phyloP scores from a whole-genome alignment of 2,888 invertebrate species.

The Globia sparganii region DNA sequence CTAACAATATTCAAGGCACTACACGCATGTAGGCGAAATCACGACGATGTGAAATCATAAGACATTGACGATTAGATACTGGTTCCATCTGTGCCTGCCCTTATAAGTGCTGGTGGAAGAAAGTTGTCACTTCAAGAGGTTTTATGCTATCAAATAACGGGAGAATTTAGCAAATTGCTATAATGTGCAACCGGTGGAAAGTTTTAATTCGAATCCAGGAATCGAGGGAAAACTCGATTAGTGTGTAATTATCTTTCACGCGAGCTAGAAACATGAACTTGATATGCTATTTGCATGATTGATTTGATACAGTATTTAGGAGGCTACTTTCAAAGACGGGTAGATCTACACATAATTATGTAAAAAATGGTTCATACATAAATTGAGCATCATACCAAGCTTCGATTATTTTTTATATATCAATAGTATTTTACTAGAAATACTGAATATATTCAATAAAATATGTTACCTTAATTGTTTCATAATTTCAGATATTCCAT shows the following conservation, averaged over 20 bases:
- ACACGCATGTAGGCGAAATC: constrained; percentile 36
- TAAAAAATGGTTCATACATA: not conserved
- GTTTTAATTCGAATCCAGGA: constrained; percentile 49
- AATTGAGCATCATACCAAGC: not conserved
- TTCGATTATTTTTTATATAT: not conserved
- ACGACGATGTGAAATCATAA: constrained; percentile 20
- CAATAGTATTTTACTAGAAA: not conserved
- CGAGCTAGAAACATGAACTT: constrained; percentile 33
- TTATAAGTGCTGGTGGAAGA: constrained; percentile 26
- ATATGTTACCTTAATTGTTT: not conserved
- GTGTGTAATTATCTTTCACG: constrained; percentile 48
- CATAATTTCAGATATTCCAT: not conserved
- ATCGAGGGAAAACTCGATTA: constrained; percentile 41
- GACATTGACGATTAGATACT: constrained; percentile 30
- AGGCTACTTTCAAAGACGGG: not conserved
- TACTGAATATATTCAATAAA: not conserved
- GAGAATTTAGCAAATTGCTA: constrained; percentile 13
- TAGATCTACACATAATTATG: not conserved
- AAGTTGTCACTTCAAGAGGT: constrained; percentile 39
- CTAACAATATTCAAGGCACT: constrained; percentile 16
- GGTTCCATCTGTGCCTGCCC: constrained; percentile 14
- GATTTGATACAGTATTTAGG: constrained; percentile 2
- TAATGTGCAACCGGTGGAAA: constrained; percentile 38
- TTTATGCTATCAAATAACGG: constrained; percentile 15
- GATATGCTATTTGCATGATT: constrained; percentile 15